Evolutionary conservation across 2,888 invertebrate species (phyloP), one percentile per base, ranked within the genome.

Genomic region (Odontocolon sp.): DNA sequence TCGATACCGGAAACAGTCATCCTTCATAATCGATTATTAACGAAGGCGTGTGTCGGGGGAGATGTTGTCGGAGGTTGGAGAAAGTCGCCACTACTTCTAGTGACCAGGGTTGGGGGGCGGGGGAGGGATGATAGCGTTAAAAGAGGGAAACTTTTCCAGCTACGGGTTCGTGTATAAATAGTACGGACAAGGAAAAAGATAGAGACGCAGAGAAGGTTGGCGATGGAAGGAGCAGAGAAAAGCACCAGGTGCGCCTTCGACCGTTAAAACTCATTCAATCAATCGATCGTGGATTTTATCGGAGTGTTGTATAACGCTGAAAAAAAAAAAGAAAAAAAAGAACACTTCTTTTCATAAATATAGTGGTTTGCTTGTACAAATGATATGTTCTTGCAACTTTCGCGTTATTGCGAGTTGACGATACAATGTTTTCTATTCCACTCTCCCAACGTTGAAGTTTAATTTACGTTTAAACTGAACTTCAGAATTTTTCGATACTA

Each of bases 1-100:
- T 83, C 83, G 82, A 84, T 84, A 84, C 82, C 79, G 75, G 82
- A 84, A 85, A 83, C 82, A 83, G 84, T 84, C 83, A 84, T 84
- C 83, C 79, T 85, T 87, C 85, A 85, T 87, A 87, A 88, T 89
- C 87, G 88, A 88, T 88, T 88, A 88, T 87, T 88, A 87, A 86
- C 84, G 84, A 86, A 86, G 79, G 73, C 59, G 57, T 80, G 18
- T 8, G 21, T 72, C 64, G 78, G 79, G 80, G 78, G 78, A 76
- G 78, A 79, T 4, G 59, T 16, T 47, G n/a, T 57, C 57, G 52
- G 50, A 64, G 57, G 36, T 70, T 56, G 18, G 18, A 33, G 28
- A 59, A 70, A 70, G 47, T 45, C 54, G 33, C 33, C 36, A 57
- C 26, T 42, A 40, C 14, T 54, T 66, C 42, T 31, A 18, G 47